These are phyloP conservation scores for Galerucella nymphaeae DNA, from an alignment of 2,888 invertebrate genomes.

Conservation along the genomic window DNA sequence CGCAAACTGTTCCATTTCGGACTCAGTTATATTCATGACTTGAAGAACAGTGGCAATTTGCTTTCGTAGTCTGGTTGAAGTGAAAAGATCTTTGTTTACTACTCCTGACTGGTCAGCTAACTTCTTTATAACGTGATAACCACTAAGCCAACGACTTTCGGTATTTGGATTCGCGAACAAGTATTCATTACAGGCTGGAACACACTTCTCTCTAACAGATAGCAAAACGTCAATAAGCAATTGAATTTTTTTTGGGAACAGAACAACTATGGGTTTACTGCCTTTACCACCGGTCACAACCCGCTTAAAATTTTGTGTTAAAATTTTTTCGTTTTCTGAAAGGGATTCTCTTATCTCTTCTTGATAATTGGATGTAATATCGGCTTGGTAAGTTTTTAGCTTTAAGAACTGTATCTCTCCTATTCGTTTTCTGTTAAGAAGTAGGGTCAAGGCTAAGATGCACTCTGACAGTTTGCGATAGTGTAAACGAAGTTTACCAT, in stretches of 20 bases:
- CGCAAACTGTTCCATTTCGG: slow-evolving; percentile 25
- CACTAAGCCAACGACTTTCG: slow-evolving; percentile 42
- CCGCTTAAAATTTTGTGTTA: slow-evolving; percentile 27
- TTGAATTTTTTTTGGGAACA: slow-evolving; percentile 36
- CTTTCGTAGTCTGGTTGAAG: slow-evolving; percentile 47
- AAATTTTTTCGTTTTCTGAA: no score
- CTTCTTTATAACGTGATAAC: slow-evolving; percentile 47
- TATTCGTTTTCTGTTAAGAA: no score
- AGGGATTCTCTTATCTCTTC: slow-evolving; percentile 20
- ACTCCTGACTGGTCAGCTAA: slow-evolving; percentile 43
- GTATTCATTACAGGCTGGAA: slow-evolving; percentile 46
- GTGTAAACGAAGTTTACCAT: no score
- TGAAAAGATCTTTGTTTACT: slow-evolving; percentile 43
- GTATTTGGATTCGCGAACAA: slow-evolving; percentile 45
- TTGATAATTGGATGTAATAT: slow-evolving; percentile 15
- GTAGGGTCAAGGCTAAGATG: no score
- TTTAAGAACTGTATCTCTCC: slow-evolving; percentile 18
- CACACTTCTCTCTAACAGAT: slow-evolving; percentile 36
- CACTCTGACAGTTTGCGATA: no score
- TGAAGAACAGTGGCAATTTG: slow-evolving; percentile 47
- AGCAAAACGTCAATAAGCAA: slow-evolving; percentile 29
- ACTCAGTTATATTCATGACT: slow-evolving; percentile 38
- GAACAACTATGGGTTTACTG: slow-evolving; percentile 27
- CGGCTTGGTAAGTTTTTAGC: slow-evolving; percentile 7
- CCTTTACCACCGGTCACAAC: slow-evolving; percentile 32